phyloP scores from a whole-genome alignment of 1,140 invertebrate species.

The Physella acuta region DNA sequence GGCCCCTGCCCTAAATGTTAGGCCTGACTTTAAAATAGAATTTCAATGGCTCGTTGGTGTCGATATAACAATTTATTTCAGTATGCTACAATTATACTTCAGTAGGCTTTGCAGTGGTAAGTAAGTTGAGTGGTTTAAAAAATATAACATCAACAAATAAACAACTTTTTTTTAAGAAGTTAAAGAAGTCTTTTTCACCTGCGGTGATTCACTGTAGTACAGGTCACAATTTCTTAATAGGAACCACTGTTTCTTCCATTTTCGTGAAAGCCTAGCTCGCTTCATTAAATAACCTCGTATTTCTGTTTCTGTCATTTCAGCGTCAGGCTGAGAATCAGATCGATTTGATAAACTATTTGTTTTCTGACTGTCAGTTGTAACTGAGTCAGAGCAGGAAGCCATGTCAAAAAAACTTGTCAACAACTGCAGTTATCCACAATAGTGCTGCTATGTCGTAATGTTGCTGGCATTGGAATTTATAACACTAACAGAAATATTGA shows the following conservation, averaged over 20 bases:
- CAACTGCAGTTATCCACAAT: constrained; percentile 2
- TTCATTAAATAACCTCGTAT: constrained; percentile 54
- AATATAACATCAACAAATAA: no score
- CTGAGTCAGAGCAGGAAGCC: constrained; percentile 46
- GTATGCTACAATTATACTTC: no score
- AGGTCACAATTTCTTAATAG: constrained; percentile 52
- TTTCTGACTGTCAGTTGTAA: constrained; percentile 43
- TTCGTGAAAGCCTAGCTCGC: constrained; percentile 41
- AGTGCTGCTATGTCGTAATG: background rate
- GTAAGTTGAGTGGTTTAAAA: no score
- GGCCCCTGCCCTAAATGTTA: no score
- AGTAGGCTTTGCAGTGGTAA: no score
- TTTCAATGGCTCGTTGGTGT: no score
- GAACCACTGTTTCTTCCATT: constrained; percentile 50
- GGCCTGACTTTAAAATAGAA: no score
- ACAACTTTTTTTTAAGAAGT: no score
- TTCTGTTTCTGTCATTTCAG: constrained; percentile 42
- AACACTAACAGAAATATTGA: background rate
- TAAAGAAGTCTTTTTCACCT: no score
- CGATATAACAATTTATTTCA: no score
- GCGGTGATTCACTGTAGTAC: constrained; percentile 48
- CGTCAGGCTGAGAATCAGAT: constrained; percentile 44
- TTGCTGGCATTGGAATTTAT: background rate
- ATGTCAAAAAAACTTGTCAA: constrained; percentile 31
- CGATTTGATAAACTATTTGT: constrained; percentile 49